These are phyloP conservation scores for Periophthalmus modestus DNA, from an alignment of 2,113 vertebrate genomes.

Conservation along the genomic window DNA sequence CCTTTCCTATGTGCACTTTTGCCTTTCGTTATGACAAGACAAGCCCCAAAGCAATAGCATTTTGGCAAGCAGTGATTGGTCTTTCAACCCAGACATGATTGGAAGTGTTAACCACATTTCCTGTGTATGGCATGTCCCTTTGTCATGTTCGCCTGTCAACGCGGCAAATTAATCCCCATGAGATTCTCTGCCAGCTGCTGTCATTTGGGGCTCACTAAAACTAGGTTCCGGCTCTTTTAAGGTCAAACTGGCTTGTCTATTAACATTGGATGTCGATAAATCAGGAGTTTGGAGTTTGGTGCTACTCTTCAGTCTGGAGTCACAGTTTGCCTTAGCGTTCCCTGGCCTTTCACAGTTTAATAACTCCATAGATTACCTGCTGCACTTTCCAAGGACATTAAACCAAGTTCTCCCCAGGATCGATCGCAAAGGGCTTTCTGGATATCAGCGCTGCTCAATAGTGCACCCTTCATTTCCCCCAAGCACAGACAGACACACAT, in stretches of 20 bases:
- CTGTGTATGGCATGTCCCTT: conserved; percentile 39
- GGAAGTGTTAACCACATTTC: conserved; percentile 50
- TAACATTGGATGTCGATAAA: conserved; percentile 43
- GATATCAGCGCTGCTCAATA: conserved; percentile 70
- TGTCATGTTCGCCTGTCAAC: conserved; percentile 50
- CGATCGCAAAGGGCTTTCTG: conserved; percentile 68
- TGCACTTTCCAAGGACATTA: conserved; percentile 76
- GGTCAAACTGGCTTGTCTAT: conserved; percentile 54
- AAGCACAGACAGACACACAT: conserved; percentile 39
- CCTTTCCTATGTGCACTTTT: conserved; percentile 26
- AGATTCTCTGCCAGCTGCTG: conserved; percentile 42
- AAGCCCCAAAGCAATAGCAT: conserved; percentile 42
- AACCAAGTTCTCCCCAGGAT: conserved; percentile 70
- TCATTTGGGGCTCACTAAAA: conserved; percentile 16
- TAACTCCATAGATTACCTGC: conserved; percentile 78
- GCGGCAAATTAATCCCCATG: conserved; percentile 60
- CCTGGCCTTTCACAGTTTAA: conserved; percentile 72
- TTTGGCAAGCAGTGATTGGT: conserved; percentile 34
- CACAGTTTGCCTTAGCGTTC: conserved; percentile 60
- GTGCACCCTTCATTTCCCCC: conserved; percentile 73
- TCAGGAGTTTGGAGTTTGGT: conserved; percentile 27
- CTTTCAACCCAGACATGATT: conserved; percentile 44
- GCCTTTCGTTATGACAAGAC: conserved; percentile 47
- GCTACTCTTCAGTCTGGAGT: conserved; percentile 40
- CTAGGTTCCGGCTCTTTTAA: conserved; percentile 20